phyloP scores from a whole-genome alignment of 2,797 vertebrate genomes.

The Bradypodion pumilum region DNA sequence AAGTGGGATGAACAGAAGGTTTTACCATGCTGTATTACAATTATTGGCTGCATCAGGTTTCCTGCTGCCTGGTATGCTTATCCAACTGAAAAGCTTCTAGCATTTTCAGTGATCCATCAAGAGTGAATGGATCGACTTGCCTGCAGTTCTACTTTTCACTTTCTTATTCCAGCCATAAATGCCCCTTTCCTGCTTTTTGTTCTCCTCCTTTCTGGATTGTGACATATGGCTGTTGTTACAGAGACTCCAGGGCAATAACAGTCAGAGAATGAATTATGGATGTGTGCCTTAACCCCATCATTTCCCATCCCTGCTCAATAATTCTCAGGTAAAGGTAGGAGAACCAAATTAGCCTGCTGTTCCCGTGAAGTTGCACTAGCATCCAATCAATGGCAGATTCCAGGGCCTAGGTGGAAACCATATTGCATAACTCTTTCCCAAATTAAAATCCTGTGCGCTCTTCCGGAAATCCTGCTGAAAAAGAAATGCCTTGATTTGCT shows the following conservation, averaged over 20 bases:
- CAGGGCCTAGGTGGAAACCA: slow-evolving; percentile 2
- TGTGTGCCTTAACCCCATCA: slow-evolving; percentile 47
- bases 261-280: slow-evolving; percentile 55
- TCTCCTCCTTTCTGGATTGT: slow-evolving; percentile 36
- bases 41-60: background rate
- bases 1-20: background rate
- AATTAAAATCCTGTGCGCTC: too few relatives aligned
- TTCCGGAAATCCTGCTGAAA: too few relatives aligned
- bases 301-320: slow-evolving; percentile 53
- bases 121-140: background rate
- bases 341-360: slow-evolving; percentile 33
- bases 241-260: slow-evolving; percentile 58
- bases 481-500: too few relatives aligned
- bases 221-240: slow-evolving; percentile 58
- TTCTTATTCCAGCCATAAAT: slow-evolving; percentile 8
- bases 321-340: slow-evolving; percentile 53
- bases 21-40: background rate
- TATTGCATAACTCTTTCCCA: fast-evolving
- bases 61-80: slow-evolving; percentile 28
- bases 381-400: slow-evolving; percentile 47
- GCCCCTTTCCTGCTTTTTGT: fast-evolving
- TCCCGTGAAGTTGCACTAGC: background rate
- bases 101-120: slow-evolving; percentile 15
- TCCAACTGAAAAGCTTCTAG: background rate
- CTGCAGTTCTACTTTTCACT: slow-evolving; percentile 29